Percentiles rank a stretch among this genome's conserved stretches.
These are phyloP conservation scores for Euplagia quadripunctaria DNA, from an alignment of 2,888 invertebrate genomes.

Conservation along the genomic window DNA sequence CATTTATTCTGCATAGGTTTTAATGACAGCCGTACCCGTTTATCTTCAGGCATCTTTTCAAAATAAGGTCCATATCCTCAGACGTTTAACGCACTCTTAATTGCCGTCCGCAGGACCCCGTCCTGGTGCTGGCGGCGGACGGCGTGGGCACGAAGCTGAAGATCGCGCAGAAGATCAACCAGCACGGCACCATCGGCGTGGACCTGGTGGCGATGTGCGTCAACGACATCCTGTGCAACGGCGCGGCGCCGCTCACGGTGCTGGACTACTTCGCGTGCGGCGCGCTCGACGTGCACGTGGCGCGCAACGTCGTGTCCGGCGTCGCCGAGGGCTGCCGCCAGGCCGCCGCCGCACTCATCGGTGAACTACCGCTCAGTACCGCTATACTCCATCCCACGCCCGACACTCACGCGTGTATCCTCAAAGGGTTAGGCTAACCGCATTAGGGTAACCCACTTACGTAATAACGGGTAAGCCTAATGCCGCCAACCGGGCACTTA, in stretches of 20 bases:
- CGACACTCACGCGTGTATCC: too few species aligned
- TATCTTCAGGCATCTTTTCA: too few species aligned
- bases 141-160: constrained; percentile 99
- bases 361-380: constrained; percentile 85
- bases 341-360: constrained; percentile 95
- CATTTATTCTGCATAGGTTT: too few species aligned
- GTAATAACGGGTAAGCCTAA: too few species aligned
- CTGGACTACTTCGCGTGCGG: constrained; percentile 98
- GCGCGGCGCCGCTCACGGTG: constrained; percentile 98
- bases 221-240: constrained; percentile 98
- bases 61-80: too few species aligned
- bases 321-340: constrained; percentile 94
- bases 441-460: too few species aligned
- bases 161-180: constrained; percentile 93
- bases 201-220: constrained; percentile 99
- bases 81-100: background rate
- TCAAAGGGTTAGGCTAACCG: too few species aligned
- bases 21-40: too few species aligned
- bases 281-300: constrained; percentile 90
- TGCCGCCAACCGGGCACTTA: too few species aligned
- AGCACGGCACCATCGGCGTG: constrained; percentile 94
- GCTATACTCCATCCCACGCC: background rate
- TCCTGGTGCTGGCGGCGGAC: constrained; percentile 97
- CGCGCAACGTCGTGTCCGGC: constrained; percentile 91
- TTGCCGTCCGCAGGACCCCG: constrained; percentile 88